Conservation (phyloP, 2,113 vertebrate genomes). For the Oxyura jamaicensis region DNA sequence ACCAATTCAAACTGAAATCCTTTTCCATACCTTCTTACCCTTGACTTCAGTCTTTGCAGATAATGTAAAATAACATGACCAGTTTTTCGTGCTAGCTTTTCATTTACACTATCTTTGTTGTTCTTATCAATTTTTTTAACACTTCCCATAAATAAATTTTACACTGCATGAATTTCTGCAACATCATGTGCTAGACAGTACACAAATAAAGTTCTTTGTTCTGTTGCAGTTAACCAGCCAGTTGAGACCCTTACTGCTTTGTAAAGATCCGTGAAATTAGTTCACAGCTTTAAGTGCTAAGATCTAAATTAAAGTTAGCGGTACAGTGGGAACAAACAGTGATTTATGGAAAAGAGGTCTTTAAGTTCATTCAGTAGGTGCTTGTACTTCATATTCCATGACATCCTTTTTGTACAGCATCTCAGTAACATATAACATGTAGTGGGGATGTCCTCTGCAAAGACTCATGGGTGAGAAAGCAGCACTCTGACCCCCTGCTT, state of each 20-base stretch:
- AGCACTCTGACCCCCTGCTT: too few relatives aligned
- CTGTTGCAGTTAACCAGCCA: background rate
- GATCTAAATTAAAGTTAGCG: background rate
- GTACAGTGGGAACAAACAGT: background rate
- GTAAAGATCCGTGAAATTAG: background rate
- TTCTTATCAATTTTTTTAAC: background rate
- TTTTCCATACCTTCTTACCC: background rate
- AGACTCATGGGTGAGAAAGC: too few relatives aligned
- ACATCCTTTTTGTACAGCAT: background rate
- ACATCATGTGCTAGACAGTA: background rate
- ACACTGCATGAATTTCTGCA: background rate
- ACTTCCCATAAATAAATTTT: background rate
- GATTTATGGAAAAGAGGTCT: background rate
- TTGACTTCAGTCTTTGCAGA: background rate
- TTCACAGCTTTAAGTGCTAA: background rate
- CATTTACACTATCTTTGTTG: background rate
- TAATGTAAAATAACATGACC: background rate
- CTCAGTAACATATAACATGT: background rate
- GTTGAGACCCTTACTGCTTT: background rate
- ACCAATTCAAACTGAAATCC: background rate
- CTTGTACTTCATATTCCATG: background rate
- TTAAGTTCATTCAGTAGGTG: background rate
- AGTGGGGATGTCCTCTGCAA: background rate
- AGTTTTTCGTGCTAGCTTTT: background rate
- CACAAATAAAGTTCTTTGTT: background rate